Percentiles rank a stretch among this genome's conserved stretches.
These are phyloP conservation scores for Exephanes ischioxanthus DNA, from an alignment of 2,888 invertebrate genomes.

Conservation along the genomic window DNA sequence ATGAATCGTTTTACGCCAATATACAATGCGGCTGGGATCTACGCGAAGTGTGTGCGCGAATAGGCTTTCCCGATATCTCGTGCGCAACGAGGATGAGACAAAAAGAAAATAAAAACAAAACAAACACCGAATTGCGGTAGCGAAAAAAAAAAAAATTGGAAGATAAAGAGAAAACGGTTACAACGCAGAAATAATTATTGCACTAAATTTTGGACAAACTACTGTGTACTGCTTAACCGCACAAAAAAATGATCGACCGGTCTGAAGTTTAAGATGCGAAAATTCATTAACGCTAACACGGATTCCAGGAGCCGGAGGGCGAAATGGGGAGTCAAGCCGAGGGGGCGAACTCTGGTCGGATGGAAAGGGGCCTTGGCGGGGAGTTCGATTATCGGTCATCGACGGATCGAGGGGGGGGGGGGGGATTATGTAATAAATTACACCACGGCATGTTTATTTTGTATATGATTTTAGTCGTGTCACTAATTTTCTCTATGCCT, in stretches of 20 bases:
- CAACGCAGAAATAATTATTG: conserved; percentile 71
- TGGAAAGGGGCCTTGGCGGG: conserved; percentile 42
- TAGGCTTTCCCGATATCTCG: conserved; percentile 51
- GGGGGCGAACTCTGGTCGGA: conserved; percentile 1
- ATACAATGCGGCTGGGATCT: conserved; percentile 60
- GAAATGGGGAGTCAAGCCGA: conserved; percentile 54
- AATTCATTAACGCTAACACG: conserved; percentile 66
- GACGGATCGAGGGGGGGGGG: conserved; percentile 77
- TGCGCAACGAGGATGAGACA: conserved; percentile 33
- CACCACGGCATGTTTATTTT: conserved; percentile 81
- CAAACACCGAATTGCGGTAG: not conserved
- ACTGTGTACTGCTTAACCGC: conserved; percentile 13
- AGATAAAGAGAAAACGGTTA: conserved; percentile 31
- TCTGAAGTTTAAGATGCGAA: conserved; percentile 73
- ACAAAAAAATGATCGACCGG: conserved; percentile 70
- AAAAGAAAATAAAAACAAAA: conserved; percentile 35
- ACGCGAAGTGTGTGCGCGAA: conserved; percentile 27
- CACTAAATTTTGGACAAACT: conserved; percentile 68
- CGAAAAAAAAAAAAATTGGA: conserved; percentile 18
- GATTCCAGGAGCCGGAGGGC: conserved; percentile 24
- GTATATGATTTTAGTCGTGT: conserved; percentile 81
- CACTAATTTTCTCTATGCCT: conserved; percentile 78
- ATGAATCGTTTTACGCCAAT: conserved; percentile 55
- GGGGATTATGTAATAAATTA: conserved; percentile 81
- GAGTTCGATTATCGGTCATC: conserved; percentile 71